Evolutionary conservation across 2,888 invertebrate genomes (phyloP), one percentile per base, ranked within the genome.

Genomic region (Rhaphigaster nebulosa): DNA sequence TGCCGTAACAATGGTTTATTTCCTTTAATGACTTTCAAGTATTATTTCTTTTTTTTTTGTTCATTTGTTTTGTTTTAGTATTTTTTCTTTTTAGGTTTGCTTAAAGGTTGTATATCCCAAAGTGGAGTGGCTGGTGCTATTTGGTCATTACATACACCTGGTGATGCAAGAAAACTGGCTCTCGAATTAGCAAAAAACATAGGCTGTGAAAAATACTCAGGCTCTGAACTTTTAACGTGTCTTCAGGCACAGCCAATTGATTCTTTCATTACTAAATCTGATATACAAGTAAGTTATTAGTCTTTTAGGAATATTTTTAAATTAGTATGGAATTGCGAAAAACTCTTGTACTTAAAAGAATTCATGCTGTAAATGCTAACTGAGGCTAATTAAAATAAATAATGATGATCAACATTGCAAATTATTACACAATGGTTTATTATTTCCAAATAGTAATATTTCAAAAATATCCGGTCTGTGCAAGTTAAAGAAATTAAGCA

Each of bases 51-150:
- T 80, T n/a, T n/a, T n/a, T n/a, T n/a, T n/a, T n/a, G n/a, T n/a
- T n/a, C n/a, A n/a, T n/a, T n/a, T n/a, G n/a, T n/a, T n/a, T n/a
- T n/a, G n/a, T n/a, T n/a, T n/a, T n/a, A n/a, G n/a, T n/a, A n/a
- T n/a, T n/a, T n/a, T n/a, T n/a, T n/a, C n/a, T n/a, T n/a, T 13
- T 10, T 29, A 89, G 89, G 34, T 50, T 38, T 80, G 13, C 76
- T 89, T 10, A 89, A 80, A 89, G 89, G 89, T n/a, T 89, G 89
- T 70, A 89, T 89, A n/a, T 89, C 89, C 15, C 65, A 70, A 29
- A 89, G 89, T 80, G 89, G 89, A 26, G 76, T 89, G 10, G 89
- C 50, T 70, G 89, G 89, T 20, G 18, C 70, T 38, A 50, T 70
- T 41, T 89, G 89, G 89, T 50, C 89, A 29, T 50, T 89, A 23